Base-by-base conservation (phyloP, 2,113 vertebrate species). In the Danionella cerebrum region DNA sequence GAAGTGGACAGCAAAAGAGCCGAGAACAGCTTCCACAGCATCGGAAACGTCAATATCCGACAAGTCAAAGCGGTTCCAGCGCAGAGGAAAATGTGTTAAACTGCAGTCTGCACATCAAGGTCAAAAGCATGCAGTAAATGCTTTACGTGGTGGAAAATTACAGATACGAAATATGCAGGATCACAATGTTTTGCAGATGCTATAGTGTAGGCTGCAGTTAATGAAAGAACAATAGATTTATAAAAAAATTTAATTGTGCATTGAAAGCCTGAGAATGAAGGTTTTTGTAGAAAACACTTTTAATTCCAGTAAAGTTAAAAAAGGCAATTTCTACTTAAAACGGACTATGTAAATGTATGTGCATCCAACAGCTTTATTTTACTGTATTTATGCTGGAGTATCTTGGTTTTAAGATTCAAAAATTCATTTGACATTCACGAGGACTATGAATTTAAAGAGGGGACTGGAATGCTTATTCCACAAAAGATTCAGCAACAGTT, bases 31-130 rank as follows among this genome's bases (percentile, higher is more conserved):
- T 60, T 60, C 39, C 57, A 44, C 41, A 13, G 10, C 31, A 13
- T 21, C 35, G 47, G 14, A 11, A 52, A 59, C n/a, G 45, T 44
- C 47, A 19, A 57, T 67, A 64, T 65, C 39, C 36, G 50, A 68
- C 58, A 51, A 47, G 57, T 69, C 58, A 68, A 68, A 44, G 57
- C 0, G 11, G 35, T 25, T 25, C 38, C 54, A 16, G 29, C 24
- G 22, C 38, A 11, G 14, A 18, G 11, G 42, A 38, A 42, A 42
- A 42, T 19, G 24, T 29, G 39, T 60, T 18, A 6, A 41, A 31
- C 57, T 21, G 39, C 39, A 16, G 58, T 19, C 39, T 45, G 14
- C 2, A 10, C 39, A 45, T 45, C 58, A 60, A 60, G 58, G 58
- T 60, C 39, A 60, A 60, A 45, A 29, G 25, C 41, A 19, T 19